Evolutionary conservation across 2,113 vertebrate species (phyloP).

Genomic region (Rhea americana): DNA sequence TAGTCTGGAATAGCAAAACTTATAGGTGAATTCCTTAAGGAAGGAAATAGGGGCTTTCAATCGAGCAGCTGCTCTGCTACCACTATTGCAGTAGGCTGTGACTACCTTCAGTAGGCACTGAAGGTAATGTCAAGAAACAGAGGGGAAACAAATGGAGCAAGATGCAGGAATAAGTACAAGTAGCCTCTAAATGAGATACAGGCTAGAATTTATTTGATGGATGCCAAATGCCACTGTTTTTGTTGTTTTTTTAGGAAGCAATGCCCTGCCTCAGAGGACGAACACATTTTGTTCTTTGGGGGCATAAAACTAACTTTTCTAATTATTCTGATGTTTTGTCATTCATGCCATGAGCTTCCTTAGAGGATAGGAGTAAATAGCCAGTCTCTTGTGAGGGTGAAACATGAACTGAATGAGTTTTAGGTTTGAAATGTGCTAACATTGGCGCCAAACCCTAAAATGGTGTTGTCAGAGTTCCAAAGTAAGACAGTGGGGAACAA

Average conservation of each 20-base stretch:
- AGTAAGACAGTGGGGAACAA: background rate
- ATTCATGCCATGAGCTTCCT: background rate
- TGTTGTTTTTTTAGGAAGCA: background rate
- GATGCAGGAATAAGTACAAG: background rate
- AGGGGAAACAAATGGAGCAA: background rate
- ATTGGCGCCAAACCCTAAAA: background rate
- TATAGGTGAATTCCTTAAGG: background rate
- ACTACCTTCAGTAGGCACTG: background rate
- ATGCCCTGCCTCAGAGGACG: background rate
- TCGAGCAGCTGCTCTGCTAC: background rate
- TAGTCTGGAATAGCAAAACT: background rate
- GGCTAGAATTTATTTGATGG: background rate
- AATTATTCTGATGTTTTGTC: constrained; percentile 34
- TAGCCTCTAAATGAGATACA: background rate
- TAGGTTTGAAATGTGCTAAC: background rate
- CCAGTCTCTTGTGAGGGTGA: background rate
- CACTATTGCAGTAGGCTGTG: background rate
- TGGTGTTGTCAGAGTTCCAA: background rate
- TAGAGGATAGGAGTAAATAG: background rate
- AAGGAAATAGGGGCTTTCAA: background rate
- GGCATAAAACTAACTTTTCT: background rate
- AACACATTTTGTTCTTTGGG: background rate
- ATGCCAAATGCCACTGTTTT: background rate
- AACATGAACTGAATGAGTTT: background rate
- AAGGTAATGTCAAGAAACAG: background rate